Conservation (phyloP, 2,113 vertebrate genomes). For the Thryonomys swinderianus region DNA sequence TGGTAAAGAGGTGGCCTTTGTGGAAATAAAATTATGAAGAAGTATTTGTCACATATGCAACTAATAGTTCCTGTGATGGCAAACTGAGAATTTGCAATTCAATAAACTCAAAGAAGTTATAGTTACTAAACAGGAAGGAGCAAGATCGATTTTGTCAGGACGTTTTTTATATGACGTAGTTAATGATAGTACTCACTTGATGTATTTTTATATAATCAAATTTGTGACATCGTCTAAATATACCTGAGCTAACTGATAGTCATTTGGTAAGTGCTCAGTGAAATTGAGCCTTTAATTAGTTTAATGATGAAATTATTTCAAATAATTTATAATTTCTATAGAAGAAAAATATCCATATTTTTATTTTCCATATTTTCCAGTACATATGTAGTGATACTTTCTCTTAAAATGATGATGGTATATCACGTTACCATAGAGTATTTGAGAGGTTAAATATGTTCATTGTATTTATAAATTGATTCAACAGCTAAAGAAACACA, state of each 20-base stretch:
- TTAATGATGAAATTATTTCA: background rate
- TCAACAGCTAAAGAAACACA: constrained; percentile 47
- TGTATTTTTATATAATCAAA: background rate
- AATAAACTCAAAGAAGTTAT: background rate
- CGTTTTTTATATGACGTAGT: background rate
- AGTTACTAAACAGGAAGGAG: background rate
- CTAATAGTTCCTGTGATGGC: background rate
- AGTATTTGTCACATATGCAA: background rate
- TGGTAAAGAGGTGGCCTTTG: background rate
- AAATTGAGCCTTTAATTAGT: background rate
- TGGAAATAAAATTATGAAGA: background rate
- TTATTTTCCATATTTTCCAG: constrained; percentile 25
- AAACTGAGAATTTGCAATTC: background rate
- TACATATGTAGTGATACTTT: background rate
- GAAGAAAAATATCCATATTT: background rate
- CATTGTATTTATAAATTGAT: constrained; percentile 53
- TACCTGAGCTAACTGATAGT: background rate
- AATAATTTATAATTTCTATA: background rate
- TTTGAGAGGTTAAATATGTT: constrained; percentile 36
- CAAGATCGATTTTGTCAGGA: background rate
- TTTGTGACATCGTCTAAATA: background rate
- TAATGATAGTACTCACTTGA: background rate
- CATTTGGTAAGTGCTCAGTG: background rate
- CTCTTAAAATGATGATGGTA: constrained; percentile 20
- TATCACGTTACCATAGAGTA: background rate